phyloP scores from a whole-genome alignment of 2,797 vertebrate species.

The Cheirogaleus major region DNA sequence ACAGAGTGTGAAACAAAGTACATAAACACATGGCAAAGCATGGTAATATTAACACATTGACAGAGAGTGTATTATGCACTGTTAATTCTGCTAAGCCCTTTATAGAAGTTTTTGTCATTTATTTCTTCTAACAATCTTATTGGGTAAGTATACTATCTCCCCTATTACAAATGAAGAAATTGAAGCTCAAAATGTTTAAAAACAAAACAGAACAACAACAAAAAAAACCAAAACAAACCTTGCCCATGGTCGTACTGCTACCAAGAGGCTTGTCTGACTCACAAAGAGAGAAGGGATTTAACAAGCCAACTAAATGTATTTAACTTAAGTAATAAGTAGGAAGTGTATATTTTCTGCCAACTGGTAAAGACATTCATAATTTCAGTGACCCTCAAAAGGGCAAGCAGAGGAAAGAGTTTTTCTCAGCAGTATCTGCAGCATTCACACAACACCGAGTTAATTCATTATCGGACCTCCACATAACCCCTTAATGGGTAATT shows the following conservation, averaged over 20 bases:
- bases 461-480: slow-evolving; percentile 67
- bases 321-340: slow-evolving; percentile 12
- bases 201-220: background rate
- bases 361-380: slow-evolving; percentile 56
- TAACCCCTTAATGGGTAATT: slow-evolving; percentile 71
- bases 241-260: background rate
- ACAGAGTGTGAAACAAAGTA: background rate
- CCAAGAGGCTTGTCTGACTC: background rate
- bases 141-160: background rate
- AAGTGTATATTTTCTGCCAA: slow-evolving; percentile 32
- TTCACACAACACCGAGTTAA: slow-evolving; percentile 56
- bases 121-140: background rate
- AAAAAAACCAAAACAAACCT: background rate
- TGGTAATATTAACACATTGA: background rate
- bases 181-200: background rate
- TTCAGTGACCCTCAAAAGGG: slow-evolving; percentile 67
- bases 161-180: background rate
- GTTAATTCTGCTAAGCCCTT: background rate
- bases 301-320: slow-evolving; percentile 38
- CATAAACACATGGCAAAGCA: background rate
- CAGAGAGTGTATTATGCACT: background rate
- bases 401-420: slow-evolving; percentile 45
- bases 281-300: background rate
- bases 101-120: background rate
- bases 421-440: slow-evolving; percentile 18